Percentiles rank a stretch among this genome's conserved stretches.
These are phyloP conservation scores for Mesorhabditis spiculigera DNA, from an alignment of 2,888 invertebrate genomes.

Conservation along the genomic window DNA sequence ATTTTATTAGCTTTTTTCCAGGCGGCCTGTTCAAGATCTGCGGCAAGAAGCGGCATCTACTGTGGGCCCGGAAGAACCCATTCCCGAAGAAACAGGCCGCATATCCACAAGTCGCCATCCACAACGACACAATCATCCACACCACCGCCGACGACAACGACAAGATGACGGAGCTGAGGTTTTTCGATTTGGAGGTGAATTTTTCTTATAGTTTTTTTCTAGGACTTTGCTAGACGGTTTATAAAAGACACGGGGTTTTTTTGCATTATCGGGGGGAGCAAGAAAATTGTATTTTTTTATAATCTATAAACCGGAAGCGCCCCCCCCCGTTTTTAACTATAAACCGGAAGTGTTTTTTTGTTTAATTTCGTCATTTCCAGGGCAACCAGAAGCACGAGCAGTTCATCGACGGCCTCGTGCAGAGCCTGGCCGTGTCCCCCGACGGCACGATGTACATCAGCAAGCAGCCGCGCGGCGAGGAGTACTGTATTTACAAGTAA, in stretches of 20 bases:
- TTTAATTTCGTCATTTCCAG: no score
- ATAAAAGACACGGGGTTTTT: no score
- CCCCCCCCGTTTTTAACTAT: no score
- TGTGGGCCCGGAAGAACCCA: slow-evolving; percentile 42
- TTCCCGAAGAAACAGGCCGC: slow-evolving; percentile 53
- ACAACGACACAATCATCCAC: slow-evolving; percentile 48
- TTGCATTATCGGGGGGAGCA: no score
- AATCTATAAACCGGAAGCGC: no score
- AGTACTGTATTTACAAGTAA: slow-evolving; percentile 15
- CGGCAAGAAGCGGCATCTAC: slow-evolving; percentile 22
- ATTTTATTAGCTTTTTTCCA: background rate
- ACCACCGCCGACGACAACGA: slow-evolving; percentile 42
- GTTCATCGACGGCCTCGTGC: slow-evolving; percentile 54
- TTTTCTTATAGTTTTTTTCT: background rate
- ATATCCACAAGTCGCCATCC: slow-evolving; percentile 48
- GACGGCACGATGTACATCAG: slow-evolving; percentile 49
- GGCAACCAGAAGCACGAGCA: slow-evolving; percentile 46
- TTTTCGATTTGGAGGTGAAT: slow-evolving; percentile 35
- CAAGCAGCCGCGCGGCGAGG: slow-evolving; percentile 36
- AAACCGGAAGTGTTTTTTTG: no score
- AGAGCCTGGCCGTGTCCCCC: slow-evolving; percentile 25
- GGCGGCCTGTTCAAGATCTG: slow-evolving; percentile 55
- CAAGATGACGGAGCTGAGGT: slow-evolving; percentile 38
- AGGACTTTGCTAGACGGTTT: background rate
- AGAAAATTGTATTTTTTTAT: background rate